Evolutionary conservation across 2,113 vertebrate genomes (phyloP).

Genomic region (Marmota flaviventris): DNA sequence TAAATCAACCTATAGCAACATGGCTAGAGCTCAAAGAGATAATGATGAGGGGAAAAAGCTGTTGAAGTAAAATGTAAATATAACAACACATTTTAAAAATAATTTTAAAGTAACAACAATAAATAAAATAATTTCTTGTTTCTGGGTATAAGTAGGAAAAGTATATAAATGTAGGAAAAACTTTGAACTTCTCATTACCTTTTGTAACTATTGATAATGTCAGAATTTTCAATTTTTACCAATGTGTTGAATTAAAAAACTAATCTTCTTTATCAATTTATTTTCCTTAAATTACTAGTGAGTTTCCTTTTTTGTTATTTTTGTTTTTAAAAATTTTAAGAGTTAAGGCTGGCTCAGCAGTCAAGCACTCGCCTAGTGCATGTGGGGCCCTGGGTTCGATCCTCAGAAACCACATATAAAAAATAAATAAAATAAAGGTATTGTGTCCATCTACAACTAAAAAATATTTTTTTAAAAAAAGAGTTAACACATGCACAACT

Average conservation of each 20-base stretch:
- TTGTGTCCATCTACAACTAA: no score
- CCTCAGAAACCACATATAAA: no score
- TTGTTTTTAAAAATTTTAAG: neutral
- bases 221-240: slow-evolving; percentile 17
- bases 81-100: neutral
- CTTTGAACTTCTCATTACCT: neutral
- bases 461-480: no score
- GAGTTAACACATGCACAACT: neutral
- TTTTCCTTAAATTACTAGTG: neutral
- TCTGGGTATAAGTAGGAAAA: neutral
- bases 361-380: no score
- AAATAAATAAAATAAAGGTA: no score
- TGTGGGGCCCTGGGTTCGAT: no score
- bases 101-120: neutral
- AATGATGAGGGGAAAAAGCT: neutral
- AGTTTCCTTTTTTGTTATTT: slow-evolving; percentile 2
- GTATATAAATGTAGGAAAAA: neutral
- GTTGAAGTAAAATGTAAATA: neutral
- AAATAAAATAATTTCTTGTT: neutral
- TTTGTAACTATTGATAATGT: neutral
- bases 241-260: neutral
- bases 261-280: neutral
- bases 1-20: neutral
- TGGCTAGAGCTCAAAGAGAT: neutral
- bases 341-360: no score